Percentiles rank a stretch among this genome's conserved stretches.
phyloP scores from a whole-genome alignment of 2,113 vertebrate genomes.

The Rana temporaria region DNA sequence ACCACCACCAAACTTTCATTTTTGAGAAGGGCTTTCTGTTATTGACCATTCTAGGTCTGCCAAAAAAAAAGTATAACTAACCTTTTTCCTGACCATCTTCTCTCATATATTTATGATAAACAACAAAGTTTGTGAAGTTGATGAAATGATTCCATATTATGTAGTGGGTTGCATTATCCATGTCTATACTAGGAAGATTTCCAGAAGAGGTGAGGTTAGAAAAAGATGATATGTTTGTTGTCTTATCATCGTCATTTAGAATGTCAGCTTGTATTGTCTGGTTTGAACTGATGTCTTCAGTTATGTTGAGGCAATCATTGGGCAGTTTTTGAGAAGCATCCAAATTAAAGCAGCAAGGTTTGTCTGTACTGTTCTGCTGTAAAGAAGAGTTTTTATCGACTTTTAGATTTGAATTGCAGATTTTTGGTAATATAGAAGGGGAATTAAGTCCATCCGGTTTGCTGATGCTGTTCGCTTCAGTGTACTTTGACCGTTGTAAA shows the following conservation, averaged over 20 bases:
- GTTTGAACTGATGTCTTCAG: neutral
- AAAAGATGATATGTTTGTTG: neutral
- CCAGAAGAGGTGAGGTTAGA: neutral
- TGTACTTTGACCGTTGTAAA: neutral
- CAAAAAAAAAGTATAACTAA: neutral
- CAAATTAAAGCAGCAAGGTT: neutral
- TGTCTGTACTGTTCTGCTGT: neutral
- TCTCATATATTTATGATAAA: neutral
- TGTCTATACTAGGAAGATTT: neutral
- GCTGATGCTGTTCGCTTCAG: neutral
- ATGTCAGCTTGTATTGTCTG: neutral
- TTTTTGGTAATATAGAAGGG: neutral
- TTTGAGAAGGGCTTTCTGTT: too few relatives aligned
- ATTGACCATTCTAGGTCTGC: too few relatives aligned
- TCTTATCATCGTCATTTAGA: neutral
- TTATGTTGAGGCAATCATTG: neutral
- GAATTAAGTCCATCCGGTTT: neutral
- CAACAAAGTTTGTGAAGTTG: neutral
- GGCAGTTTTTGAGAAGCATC: neutral
- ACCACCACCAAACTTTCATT: too few relatives aligned
- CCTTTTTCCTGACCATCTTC: neutral
- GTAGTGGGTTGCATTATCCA: conserved; percentile 10
- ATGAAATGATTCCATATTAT: neutral
- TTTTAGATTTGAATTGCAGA: neutral
- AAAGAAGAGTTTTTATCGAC: neutral